Base-by-base conservation (phyloP, 2,888 invertebrate species). In the Antheraea assamensis region DNA sequence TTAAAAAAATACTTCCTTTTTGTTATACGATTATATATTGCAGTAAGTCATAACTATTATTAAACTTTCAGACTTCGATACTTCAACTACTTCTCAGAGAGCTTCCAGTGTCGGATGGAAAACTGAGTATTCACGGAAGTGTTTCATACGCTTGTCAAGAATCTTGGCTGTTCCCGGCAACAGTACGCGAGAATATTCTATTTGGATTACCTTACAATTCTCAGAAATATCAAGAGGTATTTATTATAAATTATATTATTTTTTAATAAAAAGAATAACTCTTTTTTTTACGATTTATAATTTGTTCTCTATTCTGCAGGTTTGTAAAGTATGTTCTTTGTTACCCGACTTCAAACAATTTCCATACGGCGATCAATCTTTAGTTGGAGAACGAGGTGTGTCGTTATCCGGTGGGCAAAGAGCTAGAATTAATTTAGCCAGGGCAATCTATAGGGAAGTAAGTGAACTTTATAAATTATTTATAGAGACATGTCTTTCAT, bases 391-490 rank as follows among this genome's bases (percentile, higher is more conserved):
- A 84, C 95, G 97, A 71, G 98, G 98, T 19, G 96, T 96, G 0
- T 96, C 97, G 8, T 90, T 98, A 19, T 98, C 97, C 64, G 98
- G 98, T 15, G 98, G 98, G 15, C 98, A 98, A 90, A 96, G 96
- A 85, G 98, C 98, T 1, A 95, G 98, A 77, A 96, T 98, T 35
- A 97, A 97, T 87, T 92, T 98, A 64, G 97, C 97, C 0, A 94
- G 98, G 81, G 96, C 97, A 3, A 94, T 98, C 70, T 98, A 98
- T 84, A 96, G 96, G 81, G 95, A 96, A 79, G 97, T 98, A 77
- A 97, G 82, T 78, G 17, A 64, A 64, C 30, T 17, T 64, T 64
- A 30, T 64, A 64, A 64, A 58, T 7, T 58, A 55, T 55, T 17
- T 19, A 30, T 27, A 30, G 30, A 17, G 21, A 19, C 19, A 66